phyloP scores from a whole-genome alignment of 2,888 invertebrate species.

The Chouioia cunea region DNA sequence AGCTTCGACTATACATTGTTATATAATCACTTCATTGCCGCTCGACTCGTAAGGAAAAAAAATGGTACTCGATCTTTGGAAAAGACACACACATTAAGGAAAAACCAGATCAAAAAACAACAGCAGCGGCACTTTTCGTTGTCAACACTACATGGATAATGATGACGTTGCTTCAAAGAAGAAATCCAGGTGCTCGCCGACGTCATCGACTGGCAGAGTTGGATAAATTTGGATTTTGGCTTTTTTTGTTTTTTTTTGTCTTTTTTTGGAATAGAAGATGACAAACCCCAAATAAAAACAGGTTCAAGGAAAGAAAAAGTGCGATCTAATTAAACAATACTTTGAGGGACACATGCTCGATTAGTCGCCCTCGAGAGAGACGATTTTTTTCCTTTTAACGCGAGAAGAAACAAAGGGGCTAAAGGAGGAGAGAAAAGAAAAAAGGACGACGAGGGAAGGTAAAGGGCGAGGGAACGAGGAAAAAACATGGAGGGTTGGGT shows the following conservation, averaged over 20 bases:
- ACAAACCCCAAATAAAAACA: background rate
- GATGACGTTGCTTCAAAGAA: no score
- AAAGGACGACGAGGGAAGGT: constrained; percentile 30
- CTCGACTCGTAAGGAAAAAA: constrained; percentile 38
- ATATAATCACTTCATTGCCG: constrained; percentile 35
- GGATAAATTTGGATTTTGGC: no score
- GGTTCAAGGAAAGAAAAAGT: constrained; percentile 2
- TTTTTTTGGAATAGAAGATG: no score
- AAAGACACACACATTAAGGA: constrained; percentile 10
- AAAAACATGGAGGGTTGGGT: constrained; percentile 35
- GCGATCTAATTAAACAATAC: background rate
- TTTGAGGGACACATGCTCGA: no score
- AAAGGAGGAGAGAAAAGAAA: constrained; percentile 34
- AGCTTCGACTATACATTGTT: constrained; percentile 26
- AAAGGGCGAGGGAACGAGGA: constrained; percentile 33
- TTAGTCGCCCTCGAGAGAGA: constrained; percentile 9
- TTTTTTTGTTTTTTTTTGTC: no score
- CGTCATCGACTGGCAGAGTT: no score
- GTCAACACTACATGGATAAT: no score
- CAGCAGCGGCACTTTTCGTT: constrained; percentile 18
- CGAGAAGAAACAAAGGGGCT: constrained; percentile 41
- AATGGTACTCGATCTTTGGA: constrained; percentile 1
- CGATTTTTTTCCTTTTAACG: constrained; percentile 38
- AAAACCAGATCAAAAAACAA: constrained; percentile 39
- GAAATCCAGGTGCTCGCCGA: no score